Evolutionary conservation across 2,113 vertebrate genomes (phyloP), one percentile per base, ranked within the genome.

Genomic region (Chlorodrepanis virens): DNA sequence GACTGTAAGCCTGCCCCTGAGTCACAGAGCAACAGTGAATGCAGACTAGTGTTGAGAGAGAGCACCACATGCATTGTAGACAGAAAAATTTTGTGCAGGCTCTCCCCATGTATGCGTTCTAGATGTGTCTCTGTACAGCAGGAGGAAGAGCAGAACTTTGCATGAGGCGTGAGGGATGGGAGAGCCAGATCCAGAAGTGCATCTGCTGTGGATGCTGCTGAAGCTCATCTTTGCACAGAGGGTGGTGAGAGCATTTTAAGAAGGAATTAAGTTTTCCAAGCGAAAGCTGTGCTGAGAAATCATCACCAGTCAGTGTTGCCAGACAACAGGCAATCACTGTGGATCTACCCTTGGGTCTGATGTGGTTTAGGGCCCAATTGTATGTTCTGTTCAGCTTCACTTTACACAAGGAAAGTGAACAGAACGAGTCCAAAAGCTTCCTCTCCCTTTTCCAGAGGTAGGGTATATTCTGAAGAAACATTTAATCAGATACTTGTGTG

Each of bases 251-350:
- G 39, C 37, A 54, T 93, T 93, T 95, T 86, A 81, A 68, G 72
- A 93, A 92, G 90, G 72, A 94, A 77, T 9, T 17, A 83, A 45
- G 37, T 65, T 95, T 96, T 96, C 90, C 78, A 93, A 96, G 74
- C 31, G 44, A 97, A 97, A 90, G 42, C 52, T 92, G 35, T 88
- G 75, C 82, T 92, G 93, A 80, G 68, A 93, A 87, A 92, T 81
- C 76, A 69, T 39, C 70, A 28, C 49, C 25, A 37, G 93, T 21
- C 80, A 78, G 59, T 69, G 37, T 67, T 77, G 68, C 59, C 87
- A 74, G 90, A 92, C 35, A 86, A 93, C 71, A 53, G 23, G 33
- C 81, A 89, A 81, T 87, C 80, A 82, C 90, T 70, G 65, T 54
- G 80, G 70, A 71, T 86, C 70, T 78, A 19, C 68, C 82, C 78